These are phyloP conservation scores for Aproaerema taeniolella DNA, from an alignment of 2,888 invertebrate genomes.

Conservation along the genomic window DNA sequence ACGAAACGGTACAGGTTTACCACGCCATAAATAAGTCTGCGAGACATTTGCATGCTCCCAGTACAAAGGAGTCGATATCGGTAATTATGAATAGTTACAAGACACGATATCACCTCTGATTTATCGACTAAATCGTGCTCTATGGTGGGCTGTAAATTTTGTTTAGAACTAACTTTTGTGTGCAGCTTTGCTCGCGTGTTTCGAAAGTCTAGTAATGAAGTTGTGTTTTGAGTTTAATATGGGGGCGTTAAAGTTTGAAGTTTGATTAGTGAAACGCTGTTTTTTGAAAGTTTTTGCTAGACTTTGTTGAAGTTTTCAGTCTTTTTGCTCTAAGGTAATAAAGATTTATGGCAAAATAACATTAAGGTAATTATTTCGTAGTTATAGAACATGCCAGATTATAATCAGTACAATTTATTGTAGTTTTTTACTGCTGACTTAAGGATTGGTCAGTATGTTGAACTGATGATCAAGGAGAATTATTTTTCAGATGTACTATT, in stretches of 20 bases:
- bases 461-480: too few relatives aligned
- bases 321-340: too few relatives aligned
- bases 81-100: conserved; percentile 57
- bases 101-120: conserved; percentile 45
- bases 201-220: neutral
- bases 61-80: conserved; percentile 57
- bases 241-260: conserved; percentile 13
- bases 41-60: conserved; percentile 48
- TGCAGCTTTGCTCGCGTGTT: neutral
- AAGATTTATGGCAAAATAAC: too few relatives aligned
- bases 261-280: too few relatives aligned
- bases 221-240: neutral
- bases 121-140: conserved; percentile 45
- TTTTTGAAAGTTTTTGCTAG: too few relatives aligned
- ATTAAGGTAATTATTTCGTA: too few relatives aligned
- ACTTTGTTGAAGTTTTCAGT: too few relatives aligned
- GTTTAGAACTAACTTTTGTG: neutral
- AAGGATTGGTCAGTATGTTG: too few relatives aligned
- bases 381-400: too few relatives aligned
- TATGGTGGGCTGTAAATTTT: conserved; percentile 35
- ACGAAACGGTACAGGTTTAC: neutral
- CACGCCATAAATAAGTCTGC: conserved; percentile 41
- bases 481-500: too few relatives aligned
- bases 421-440: too few relatives aligned
- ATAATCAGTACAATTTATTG: too few relatives aligned